phyloP scores from a whole-genome alignment of 2,888 invertebrate genomes.

The Sarcophaga rosellei region DNA sequence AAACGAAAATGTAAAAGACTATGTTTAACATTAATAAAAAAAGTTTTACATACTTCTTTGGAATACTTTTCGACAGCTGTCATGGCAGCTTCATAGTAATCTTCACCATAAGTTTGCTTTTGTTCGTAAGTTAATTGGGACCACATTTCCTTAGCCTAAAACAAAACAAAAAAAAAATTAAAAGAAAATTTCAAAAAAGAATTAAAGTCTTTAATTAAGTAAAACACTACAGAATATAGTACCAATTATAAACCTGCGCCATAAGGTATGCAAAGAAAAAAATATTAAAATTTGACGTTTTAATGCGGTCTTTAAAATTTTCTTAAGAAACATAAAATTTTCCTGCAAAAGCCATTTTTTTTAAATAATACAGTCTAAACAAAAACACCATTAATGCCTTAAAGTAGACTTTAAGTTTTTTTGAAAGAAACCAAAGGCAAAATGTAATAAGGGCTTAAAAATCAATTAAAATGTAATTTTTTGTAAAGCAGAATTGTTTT shows the following conservation, averaged over 20 bases:
- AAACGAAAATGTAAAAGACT: neutral
- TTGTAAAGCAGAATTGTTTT: too few relatives aligned
- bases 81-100: constrained; percentile 91
- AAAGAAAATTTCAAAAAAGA: neutral
- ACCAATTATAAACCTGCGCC: too few relatives aligned
- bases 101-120: constrained; percentile 90
- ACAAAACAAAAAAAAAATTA: constrained; percentile 61
- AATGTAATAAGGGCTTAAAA: too few relatives aligned
- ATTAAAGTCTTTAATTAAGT: neutral
- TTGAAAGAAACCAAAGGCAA: too few relatives aligned
- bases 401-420: too few relatives aligned
- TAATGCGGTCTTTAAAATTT: too few relatives aligned
- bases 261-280: neutral
- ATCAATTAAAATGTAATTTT: too few relatives aligned
- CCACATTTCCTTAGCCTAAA: constrained; percentile 91
- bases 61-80: constrained; percentile 90
- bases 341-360: too few relatives aligned
- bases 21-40: neutral
- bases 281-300: too few relatives aligned
- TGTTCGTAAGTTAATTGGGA: constrained; percentile 88
- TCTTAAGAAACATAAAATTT: too few relatives aligned
- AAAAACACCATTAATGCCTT: too few relatives aligned
- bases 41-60: constrained; percentile 81
- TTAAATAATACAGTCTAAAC: too few relatives aligned
- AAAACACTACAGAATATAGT: neutral